A percentile compares a stretch with the other conserved stretches of the same genome.
phyloP scores from a whole-genome alignment of 1,140 invertebrate genomes.

The Xylocopa sonorina region DNA sequence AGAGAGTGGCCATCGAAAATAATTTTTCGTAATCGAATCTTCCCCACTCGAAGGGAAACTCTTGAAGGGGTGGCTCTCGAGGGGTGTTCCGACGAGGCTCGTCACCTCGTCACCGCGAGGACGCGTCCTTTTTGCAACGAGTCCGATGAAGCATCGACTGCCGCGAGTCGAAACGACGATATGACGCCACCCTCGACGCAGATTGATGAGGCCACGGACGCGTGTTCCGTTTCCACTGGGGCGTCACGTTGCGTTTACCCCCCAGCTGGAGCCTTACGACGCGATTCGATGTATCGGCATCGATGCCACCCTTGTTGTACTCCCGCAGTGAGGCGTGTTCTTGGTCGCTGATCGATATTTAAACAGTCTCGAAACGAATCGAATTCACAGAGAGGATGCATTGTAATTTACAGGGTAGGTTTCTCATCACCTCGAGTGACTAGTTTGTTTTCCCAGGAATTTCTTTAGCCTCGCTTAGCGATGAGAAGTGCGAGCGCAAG shows the following conservation, averaged over 20 bases:
- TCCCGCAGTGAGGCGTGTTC: too few relatives aligned
- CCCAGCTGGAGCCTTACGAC: not conserved
- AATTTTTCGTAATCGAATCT: slow-evolving; percentile 21
- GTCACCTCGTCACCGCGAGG: slow-evolving; percentile 3
- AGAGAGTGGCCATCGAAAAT: not conserved
- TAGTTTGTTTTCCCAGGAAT: too few relatives aligned
- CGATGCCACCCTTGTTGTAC: too few relatives aligned
- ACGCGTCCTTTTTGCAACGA: slow-evolving; percentile 53
- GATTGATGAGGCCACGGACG: slow-evolving; percentile 58
- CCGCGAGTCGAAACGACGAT: slow-evolving; percentile 62
- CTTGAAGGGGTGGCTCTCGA: too few relatives aligned
- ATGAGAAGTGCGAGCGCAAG: too few relatives aligned
- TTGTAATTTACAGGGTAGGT: too few relatives aligned
- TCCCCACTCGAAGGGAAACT: not conserved
- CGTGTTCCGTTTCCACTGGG: slow-evolving; percentile 28
- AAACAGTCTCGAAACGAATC: too few relatives aligned
- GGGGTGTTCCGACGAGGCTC: too few relatives aligned
- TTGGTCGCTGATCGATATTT: too few relatives aligned
- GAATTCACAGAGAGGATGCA: too few relatives aligned
- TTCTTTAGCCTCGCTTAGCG: too few relatives aligned
- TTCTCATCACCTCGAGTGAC: too few relatives aligned
- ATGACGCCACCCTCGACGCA: slow-evolving; percentile 48
- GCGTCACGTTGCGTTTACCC: slow-evolving; percentile 22
- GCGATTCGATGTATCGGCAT: not conserved
- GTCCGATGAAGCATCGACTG: slow-evolving; percentile 44